Conservation (phyloP, 2,888 invertebrate genomes). For the Caenorhabditis zanzibari region DNA sequence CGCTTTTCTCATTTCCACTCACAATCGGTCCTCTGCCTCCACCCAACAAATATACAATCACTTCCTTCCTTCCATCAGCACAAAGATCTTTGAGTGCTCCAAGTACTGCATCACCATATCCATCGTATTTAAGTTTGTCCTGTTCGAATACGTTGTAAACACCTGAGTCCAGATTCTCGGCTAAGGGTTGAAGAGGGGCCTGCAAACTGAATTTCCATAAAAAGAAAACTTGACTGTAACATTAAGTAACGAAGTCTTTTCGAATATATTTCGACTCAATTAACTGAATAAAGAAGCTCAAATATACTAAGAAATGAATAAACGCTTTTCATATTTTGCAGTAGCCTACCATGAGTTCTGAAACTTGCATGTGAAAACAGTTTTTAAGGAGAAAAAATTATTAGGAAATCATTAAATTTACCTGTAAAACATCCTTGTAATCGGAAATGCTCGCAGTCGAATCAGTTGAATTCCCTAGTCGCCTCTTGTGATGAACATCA, state of each 20-base stretch:
- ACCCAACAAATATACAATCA: constrained; percentile 92
- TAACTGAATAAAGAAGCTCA: too few relatives aligned
- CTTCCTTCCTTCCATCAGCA: constrained; percentile 36
- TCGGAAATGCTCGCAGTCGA: constrained; percentile 31
- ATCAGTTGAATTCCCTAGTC: constrained; percentile 48
- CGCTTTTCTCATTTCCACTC: background rate
- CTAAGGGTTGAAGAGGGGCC: constrained; percentile 92
- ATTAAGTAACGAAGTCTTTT: too few relatives aligned
- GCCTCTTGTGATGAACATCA: constrained; percentile 26
- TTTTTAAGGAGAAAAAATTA: too few relatives aligned
- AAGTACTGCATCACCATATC: constrained; percentile 71
- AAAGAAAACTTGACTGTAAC: constrained; percentile 72
- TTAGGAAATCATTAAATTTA: too few relatives aligned
- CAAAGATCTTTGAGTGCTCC: constrained; percentile 69
- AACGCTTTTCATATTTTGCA: too few relatives aligned
- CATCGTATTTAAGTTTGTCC: constrained; percentile 93
- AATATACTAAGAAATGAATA: too few relatives aligned
- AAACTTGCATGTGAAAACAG: too few relatives aligned
- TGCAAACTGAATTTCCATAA: constrained; percentile 24
- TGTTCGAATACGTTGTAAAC: constrained; percentile 99
- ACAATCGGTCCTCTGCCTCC: constrained; percentile 97
- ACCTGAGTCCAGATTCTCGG: constrained; percentile 95
- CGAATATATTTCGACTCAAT: too few relatives aligned
- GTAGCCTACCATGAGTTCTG: too few relatives aligned
- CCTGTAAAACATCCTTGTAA: constrained; percentile 69